A percentile compares a stretch with the other conserved stretches of the same genome.
These are phyloP conservation scores for Podargus strigoides DNA, from an alignment of 2,797 vertebrate species.

Conservation along the genomic window DNA sequence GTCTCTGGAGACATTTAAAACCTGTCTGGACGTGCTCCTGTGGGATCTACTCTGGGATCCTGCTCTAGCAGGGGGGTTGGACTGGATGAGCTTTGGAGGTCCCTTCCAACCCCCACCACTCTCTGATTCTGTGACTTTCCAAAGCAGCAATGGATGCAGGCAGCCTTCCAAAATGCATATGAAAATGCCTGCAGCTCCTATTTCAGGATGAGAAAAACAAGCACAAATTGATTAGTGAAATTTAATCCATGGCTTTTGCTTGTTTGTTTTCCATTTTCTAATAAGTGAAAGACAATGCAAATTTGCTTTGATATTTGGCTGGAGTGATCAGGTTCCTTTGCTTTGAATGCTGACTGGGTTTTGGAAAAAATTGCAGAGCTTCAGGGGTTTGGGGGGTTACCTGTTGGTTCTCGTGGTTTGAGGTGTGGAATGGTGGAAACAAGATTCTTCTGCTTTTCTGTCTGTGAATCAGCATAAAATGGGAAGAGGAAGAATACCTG, in stretches of 20 bases:
- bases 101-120: too few relatives aligned
- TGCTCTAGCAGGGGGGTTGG: too few relatives aligned
- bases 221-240: neutral
- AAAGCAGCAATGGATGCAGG: neutral
- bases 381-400: neutral
- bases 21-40: too few relatives aligned
- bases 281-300: neutral
- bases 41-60: too few relatives aligned
- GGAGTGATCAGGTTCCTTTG: neutral
- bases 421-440: neutral
- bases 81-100: too few relatives aligned
- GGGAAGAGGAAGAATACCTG: neutral
- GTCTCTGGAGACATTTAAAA: too few relatives aligned
- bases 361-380: neutral
- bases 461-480: neutral
- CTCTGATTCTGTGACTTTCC: too few relatives aligned
- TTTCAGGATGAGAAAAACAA: conserved; percentile 6
- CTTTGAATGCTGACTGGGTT: neutral
- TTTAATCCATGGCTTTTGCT: neutral
- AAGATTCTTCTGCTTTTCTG: neutral
- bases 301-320: neutral
- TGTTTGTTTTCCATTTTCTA: neutral
- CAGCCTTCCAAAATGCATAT: neutral
- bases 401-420: neutral
- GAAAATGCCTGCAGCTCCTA: neutral